Base-by-base conservation (phyloP, 1,140 invertebrate genomes). In the Macrocentrus cingulum region DNA sequence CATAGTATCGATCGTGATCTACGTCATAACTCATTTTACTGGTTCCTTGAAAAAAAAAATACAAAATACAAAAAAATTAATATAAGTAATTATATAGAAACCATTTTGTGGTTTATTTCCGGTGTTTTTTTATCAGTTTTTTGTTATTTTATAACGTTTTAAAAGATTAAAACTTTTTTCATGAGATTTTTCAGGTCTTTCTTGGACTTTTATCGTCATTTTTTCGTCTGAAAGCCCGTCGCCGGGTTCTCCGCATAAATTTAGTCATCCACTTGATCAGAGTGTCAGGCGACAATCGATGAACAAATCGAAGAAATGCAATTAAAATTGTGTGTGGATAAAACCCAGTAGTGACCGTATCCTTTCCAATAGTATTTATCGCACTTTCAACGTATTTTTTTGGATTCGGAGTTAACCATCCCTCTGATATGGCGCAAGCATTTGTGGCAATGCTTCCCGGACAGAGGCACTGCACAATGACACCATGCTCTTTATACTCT, bases 401-500 rank as follows among this genome's bases (percentile, higher is more conserved):
- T 5, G 84, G 66, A 44, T 77, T 81, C n/a, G 75, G 77, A 15
- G 86, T 82, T 9, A 41, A 62, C 42, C 64, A 9, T 81, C 81
- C 49, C 81, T 84, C 77, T 88, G 80, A 39, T 87, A 13, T 86
- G n/a, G 84, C 87, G 25, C 25, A 4, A 29, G 25, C 25, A 29
- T 9, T 29, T 4, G 25, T 29, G 0, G 84, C 82, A 0, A 90
- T 85, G 68, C 84, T 88, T 13, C 82, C 85, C 1, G 88, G 87
- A 41, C 84, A 66, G 1, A 88, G 73, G 68, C 84, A 84, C 72
- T 89, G 82, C 16, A 86, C 78, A 13, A 81, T 81, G 16, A 89
- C 81, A 20, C 86, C 86, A 48, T 79, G 79, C n/a, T 75, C 73
- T 2, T 62, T 71, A 57, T 87, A 87, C 68, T 89, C 87, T 1